Base-by-base conservation (phyloP, 64 coral and sea anemone species). In the Porites australiensis region DNA sequence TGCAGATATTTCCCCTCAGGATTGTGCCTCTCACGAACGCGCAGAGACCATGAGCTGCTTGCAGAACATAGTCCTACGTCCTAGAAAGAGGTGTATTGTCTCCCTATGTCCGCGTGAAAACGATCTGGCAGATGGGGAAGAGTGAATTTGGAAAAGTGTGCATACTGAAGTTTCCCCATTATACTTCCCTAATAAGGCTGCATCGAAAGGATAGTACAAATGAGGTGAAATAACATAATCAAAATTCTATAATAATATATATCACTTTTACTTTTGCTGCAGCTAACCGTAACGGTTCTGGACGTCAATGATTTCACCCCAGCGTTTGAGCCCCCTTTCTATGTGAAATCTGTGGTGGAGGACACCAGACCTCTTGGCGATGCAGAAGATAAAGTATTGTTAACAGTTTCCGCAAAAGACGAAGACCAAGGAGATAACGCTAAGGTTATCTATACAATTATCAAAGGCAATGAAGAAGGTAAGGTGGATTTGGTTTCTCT, bases 381-480 rank as follows among this genome's bases (percentile, higher is more conserved):
- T 45, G 64, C 52, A 62, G 72, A 86, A 13, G 59, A 74, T 37
- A 82, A 46, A 55, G 46, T 54, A 43, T 75, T 98, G 3, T 50
- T 95, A 8, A 98, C 84, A 21, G 66, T 98, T n/a, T 87, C 66
- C 55, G 96, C 96, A 12, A 82, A 64, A 61, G 96, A 98, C 78
- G 44, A 90, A 44, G 96, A 98, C 50, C 49, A 89, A 7, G 96
- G 96, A 22, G 74, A 52, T 16, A 99, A 96, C 23, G 49, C 77
- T n/a, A 48, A 86, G 11, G 63, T 99, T 37, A 11, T 88, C 44
- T 99, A 94, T 79, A 77, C 70, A 44, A 94, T 99, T 66, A 72
- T 82, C 14, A 4, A 83, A 54, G 98, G 98, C n/a, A 96, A 99
- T 66, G 83, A 96, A 3, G 84, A 96, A 94, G 98, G 98, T 99